phyloP scores from a whole-genome alignment of 1,140 invertebrate genomes.

The Plectrocnemia conspersa region DNA sequence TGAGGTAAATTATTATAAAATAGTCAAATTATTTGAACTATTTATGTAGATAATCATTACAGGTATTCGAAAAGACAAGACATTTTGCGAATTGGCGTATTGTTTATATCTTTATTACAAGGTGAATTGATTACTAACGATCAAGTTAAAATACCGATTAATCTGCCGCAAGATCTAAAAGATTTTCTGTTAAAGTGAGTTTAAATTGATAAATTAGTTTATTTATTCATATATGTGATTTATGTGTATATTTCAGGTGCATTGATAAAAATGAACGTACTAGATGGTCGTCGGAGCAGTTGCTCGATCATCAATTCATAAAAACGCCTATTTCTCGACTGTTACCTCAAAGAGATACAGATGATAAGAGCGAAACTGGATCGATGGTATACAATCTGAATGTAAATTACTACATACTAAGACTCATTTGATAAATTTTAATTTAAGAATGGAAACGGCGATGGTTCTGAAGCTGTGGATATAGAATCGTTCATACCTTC shows the following conservation, averaged over 20 bases:
- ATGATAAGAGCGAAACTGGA: conserved; percentile 43
- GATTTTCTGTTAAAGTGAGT: conserved; percentile 65
- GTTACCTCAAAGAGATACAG: conserved; percentile 38
- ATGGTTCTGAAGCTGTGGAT: conserved; percentile 30
- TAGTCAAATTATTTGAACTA: background rate
- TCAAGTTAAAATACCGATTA: conserved; percentile 50
- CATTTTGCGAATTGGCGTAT: conserved; percentile 63
- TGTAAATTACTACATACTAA: background rate
- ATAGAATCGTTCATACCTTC: conserved; percentile 28
- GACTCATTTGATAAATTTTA: background rate
- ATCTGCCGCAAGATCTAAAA: conserved; percentile 56
- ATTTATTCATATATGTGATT: background rate
- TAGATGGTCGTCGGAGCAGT: conserved; percentile 63
- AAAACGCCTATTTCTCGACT: conserved; percentile 42
- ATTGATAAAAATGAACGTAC: conserved; percentile 59
- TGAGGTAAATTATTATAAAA: conserved; percentile 15
- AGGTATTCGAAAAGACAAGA: conserved; percentile 65
- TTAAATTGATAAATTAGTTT: background rate
- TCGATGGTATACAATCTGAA: conserved; percentile 38
- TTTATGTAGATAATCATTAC: conserved; percentile 14
- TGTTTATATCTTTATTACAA: conserved; percentile 55
- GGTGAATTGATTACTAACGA: conserved; percentile 49
- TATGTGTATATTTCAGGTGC: conserved; percentile 52
- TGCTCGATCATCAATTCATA: conserved; percentile 57
- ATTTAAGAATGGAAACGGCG: conserved; percentile 20